Evolutionary conservation across 92 coral and sea anemone genomes (phyloP), one percentile per base, ranked within the genome.

Genomic region (Parazoanthus swiftii): DNA sequence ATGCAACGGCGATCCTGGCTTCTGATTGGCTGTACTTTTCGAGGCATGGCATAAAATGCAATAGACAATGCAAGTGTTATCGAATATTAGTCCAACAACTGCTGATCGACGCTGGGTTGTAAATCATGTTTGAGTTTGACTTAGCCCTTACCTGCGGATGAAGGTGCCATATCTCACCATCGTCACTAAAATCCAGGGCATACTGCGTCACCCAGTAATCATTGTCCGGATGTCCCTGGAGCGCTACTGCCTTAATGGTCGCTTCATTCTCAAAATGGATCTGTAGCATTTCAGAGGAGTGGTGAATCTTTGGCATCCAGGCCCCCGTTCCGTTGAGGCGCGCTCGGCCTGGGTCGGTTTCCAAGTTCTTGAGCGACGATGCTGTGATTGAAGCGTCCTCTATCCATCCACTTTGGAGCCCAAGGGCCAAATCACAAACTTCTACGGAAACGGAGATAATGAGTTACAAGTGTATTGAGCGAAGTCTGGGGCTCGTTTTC

Each of bases 281-380:
- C 93, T 95, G 98, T 35, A 95, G 89, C 86, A 95, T 78, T 81
- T 91, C 95, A 38, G 87, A 70, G 58, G 89, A 80, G 76, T 80
- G 90, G 76, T 92, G 94, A 68, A 66, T 88, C 43, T 70, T 87
- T 75, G 98, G 98, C 90, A 90, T 90, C 98, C 98, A 95, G 90
- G 98, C 96, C 15, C 94, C 92, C 65, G 88, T 82, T 1, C 96
- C 95, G 88, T 93, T 92, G 81, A 95, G 94, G 80, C 98, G 94
- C 76, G 98, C 98, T n/a, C 92, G 92, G 81, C 89, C 98, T 8
- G 98, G 98, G 29, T 95, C 98, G 68, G 84, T 80, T 38, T 80
- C 88, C 51, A 89, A 39, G 66, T 88, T 91, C 0, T 81, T 79
- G 46, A 95, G 92, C 18, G 98, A 93, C 15, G 95, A 91, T 4